phyloP scores from a whole-genome alignment of 2,113 vertebrate genomes.

The Chloebia gouldiae region DNA sequence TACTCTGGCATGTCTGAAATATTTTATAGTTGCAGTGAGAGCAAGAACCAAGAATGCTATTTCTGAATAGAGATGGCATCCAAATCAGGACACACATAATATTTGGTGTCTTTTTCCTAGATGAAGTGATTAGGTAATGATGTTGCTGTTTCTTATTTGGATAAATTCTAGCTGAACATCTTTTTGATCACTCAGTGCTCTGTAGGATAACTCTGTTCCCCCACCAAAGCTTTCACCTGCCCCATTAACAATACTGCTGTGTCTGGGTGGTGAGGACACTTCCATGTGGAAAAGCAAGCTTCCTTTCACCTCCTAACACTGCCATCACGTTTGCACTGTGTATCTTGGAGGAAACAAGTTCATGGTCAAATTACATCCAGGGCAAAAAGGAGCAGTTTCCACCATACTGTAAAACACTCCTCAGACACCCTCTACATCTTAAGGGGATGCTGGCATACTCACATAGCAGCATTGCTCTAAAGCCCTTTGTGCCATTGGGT shows the following conservation, averaged over 20 bases:
- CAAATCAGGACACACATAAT: neutral
- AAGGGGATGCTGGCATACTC: neutral
- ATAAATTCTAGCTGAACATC: neutral
- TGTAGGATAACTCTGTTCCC: neutral
- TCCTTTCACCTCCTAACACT: neutral
- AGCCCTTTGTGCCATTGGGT: rapidly evolving
- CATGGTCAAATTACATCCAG: neutral
- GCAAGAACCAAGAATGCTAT: neutral
- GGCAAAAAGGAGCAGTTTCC: neutral
- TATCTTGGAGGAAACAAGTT: neutral
- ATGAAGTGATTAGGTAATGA: neutral
- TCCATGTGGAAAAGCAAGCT: neutral
- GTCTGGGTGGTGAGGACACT: neutral
- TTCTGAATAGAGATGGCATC: neutral
- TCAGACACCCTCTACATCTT: neutral
- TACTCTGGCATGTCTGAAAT: neutral
- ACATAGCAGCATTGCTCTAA: neutral
- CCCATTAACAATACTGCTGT: neutral
- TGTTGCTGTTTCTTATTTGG: neutral
- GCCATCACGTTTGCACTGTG: neutral
- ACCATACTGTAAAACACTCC: neutral
- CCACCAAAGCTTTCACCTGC: neutral
- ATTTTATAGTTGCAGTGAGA: neutral
- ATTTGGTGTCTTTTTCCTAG: neutral
- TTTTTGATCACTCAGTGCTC: neutral